Evolutionary conservation across 2,888 invertebrate species (phyloP).

Genomic region (Augochlorella aurata): DNA sequence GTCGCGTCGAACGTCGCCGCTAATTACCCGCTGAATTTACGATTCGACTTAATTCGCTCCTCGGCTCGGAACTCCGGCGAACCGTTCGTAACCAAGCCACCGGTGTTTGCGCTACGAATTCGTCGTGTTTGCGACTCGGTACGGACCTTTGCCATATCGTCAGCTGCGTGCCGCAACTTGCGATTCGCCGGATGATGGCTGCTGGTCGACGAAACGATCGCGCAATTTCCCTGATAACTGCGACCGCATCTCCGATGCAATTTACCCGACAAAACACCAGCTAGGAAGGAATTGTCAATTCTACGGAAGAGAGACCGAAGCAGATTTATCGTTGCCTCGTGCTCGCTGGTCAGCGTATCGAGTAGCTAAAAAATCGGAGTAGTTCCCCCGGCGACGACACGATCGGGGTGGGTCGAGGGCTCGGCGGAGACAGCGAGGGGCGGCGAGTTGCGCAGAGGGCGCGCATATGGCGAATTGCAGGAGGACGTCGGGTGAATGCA

Average conservation of each 20-base stretch:
- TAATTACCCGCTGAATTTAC: constrained; percentile 45
- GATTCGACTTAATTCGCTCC: constrained; percentile 19
- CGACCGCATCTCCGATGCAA: too few relatives aligned
- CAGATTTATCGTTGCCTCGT: too few relatives aligned
- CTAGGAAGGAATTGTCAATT: too few relatives aligned
- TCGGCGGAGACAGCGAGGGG: background rate
- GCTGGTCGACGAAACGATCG: background rate
- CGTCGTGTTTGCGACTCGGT: background rate
- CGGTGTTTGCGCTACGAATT: background rate
- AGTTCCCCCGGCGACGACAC: background rate
- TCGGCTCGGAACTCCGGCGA: background rate
- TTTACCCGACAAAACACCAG: too few relatives aligned
- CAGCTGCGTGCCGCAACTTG: background rate
- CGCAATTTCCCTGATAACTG: too few relatives aligned
- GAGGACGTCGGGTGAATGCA: constrained; percentile 71
- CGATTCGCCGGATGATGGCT: background rate
- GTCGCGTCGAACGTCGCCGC: constrained; percentile 25
- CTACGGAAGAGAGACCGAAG: too few relatives aligned
- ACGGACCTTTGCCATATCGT: background rate
- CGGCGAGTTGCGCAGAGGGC: background rate
- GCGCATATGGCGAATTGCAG: constrained; percentile 15
- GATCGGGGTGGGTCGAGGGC: background rate
- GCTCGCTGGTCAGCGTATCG: background rate
- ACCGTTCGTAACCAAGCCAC: constrained; percentile 2
- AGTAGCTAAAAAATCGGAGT: too few relatives aligned